phyloP scores from a whole-genome alignment of 2,113 vertebrate species.

The Plotosus lineatus region DNA sequence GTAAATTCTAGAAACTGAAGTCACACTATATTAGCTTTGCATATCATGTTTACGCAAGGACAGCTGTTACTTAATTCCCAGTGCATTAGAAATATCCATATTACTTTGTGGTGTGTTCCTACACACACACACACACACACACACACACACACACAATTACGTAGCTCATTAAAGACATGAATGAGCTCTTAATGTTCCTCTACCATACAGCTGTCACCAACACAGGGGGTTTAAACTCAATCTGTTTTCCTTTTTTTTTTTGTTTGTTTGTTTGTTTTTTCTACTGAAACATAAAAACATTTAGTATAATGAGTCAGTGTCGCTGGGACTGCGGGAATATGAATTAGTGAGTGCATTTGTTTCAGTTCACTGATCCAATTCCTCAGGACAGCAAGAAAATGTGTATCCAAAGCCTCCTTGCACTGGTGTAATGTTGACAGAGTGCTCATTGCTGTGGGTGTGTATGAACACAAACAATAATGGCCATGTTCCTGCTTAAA shows the following conservation, averaged over 20 bases:
- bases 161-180: conserved; percentile 83
- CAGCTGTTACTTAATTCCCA: conserved; percentile 80
- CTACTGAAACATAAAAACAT: conserved; percentile 23
- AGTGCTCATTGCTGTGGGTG: conserved; percentile 19
- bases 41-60: conserved; percentile 70
- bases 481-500: conserved; percentile 31
- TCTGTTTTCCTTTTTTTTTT: too few species aligned
- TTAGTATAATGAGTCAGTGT: conserved; percentile 25
- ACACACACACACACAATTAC: conserved; percentile 64
- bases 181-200: conserved; percentile 75
- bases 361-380: conserved; percentile 29
- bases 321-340: conserved; percentile 16
- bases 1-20: conserved; percentile 20
- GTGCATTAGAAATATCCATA: conserved; percentile 66
- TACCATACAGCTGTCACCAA: conserved; percentile 80
- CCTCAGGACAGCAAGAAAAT: conserved; percentile 30
- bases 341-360: conserved; percentile 39
- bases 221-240: conserved; percentile 40
- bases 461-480: conserved; percentile 20
- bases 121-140: conserved; percentile 64
- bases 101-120: conserved; percentile 75
- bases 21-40: conserved; percentile 36
- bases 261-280: conserved; percentile 4
- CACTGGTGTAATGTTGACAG: conserved; percentile 33
- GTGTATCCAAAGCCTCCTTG: conserved; percentile 8